Evolutionary conservation across 2,888 invertebrate species (phyloP).

Genomic region (Polymixis flavicincta): DNA sequence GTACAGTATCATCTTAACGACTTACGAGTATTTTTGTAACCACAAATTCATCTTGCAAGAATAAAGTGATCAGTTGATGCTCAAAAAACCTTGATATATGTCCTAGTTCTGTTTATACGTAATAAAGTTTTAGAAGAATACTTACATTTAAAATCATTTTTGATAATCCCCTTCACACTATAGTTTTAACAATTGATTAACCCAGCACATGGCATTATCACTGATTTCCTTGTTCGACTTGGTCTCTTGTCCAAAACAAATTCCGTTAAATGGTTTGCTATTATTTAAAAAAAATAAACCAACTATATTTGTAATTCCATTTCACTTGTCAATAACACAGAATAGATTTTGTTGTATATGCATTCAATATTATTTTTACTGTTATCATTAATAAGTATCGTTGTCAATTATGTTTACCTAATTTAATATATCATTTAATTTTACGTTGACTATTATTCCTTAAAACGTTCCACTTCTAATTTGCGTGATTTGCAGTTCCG

Average conservation of each 20-base stretch:
- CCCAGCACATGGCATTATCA: neutral
- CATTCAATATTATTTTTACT: neutral
- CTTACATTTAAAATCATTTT: slow-evolving; percentile 54
- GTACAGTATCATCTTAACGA: neutral
- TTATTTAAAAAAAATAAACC: neutral
- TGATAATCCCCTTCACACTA: neutral
- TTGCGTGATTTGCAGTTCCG: neutral
- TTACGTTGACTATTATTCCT: neutral
- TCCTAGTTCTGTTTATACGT: neutral
- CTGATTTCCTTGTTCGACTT: neutral
- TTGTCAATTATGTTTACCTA: neutral
- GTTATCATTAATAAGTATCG: neutral
- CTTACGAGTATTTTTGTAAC: neutral
- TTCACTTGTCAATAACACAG: neutral
- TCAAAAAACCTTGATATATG: neutral
- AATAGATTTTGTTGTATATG: neutral
- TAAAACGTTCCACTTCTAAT: slow-evolving; percentile 15
- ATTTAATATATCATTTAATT: neutral
- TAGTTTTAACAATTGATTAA: neutral
- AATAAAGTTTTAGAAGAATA: neutral
- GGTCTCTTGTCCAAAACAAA: too few relatives aligned
- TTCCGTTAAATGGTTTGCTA: neutral
- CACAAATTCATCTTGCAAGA: neutral
- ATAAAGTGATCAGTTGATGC: too few relatives aligned
- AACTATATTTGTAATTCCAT: neutral